These are phyloP conservation scores for Sapajus apella DNA, from an alignment of 2,113 vertebrate species.

Conservation along the genomic window DNA sequence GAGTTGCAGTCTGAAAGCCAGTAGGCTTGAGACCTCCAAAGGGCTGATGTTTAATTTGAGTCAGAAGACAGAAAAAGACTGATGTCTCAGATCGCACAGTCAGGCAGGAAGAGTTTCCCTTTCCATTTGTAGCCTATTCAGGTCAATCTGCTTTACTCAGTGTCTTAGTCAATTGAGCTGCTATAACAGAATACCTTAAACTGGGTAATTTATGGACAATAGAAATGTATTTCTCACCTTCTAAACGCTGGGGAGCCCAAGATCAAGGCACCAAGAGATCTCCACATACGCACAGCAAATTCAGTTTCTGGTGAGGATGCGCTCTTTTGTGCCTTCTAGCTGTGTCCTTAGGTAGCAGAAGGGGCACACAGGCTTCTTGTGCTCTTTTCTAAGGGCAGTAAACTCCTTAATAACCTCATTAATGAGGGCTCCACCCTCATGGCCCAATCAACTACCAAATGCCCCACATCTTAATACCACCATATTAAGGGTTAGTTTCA, in stretches of 20 bases:
- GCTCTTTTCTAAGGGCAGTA: not conserved
- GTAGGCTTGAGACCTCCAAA: not conserved
- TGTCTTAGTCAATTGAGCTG: not conserved
- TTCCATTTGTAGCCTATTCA: not conserved
- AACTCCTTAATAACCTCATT: not conserved
- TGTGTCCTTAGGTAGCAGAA: too few species aligned
- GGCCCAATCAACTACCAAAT: not conserved
- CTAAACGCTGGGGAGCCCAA: not conserved
- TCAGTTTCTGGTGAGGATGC: not conserved
- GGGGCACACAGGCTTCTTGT: not conserved
- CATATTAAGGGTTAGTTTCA: not conserved
- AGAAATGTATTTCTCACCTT: not conserved
- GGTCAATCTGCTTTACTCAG: not conserved
- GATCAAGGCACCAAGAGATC: not conserved
- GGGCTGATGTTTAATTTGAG: not conserved
- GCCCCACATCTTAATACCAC: not conserved
- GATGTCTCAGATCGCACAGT: not conserved
- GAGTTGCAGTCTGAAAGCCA: not conserved
- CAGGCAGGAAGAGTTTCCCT: not conserved
- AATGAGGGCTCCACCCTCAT: not conserved
- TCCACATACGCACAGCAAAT: not conserved
- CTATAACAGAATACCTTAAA: not conserved
- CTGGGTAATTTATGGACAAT: not conserved
- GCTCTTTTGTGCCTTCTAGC: not conserved
- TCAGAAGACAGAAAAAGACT: not conserved